Base-by-base conservation (phyloP, 2,888 invertebrate species). In the Brassicogethes aeneus region DNA sequence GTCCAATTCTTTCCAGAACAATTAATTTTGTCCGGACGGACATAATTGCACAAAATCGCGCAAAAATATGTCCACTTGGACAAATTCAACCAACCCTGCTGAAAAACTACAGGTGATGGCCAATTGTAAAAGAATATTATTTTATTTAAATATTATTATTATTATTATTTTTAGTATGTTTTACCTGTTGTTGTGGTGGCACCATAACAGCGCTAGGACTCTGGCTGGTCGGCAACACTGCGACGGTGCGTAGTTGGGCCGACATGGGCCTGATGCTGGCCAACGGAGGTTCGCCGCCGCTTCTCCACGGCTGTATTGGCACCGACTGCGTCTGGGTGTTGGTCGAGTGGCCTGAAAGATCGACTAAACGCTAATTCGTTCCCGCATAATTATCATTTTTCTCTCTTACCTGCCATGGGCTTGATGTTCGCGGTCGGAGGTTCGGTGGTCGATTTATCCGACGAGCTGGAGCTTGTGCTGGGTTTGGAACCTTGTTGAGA, bases 191-290 rank as follows among this genome's bases (percentile, higher is more conserved):
- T 52, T 79, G 80, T 0, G 77, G 75, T 33, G 76, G 75, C 34
- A 77, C 75, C 54, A 76, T 59, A 1, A 73, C 74, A 1, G 75
- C 73, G 53, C 72, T 72, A 2, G 66, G 66, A 44, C 65, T 72
- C 42, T 81, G 80, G 38, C 82, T 83, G 33, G 86, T 86, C 1
- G 89, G 89, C 35, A 87, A 72, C 40, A 90, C 86, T 16, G 68
- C 66, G 2, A 65, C 66, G 51, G 82, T 84, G 40, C 82, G 69
- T 29, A 79, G 72, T 37, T 80, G 81, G 39, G 82, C 79, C 2
- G 85, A 83, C 77, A 94, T 91, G 0, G 94, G 94, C 23, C 93
- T 76, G 56, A 95, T 94, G 54, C 93, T 92, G 14, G 94, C 95
- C 46, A 93, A 73, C 0, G 86, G 92, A 1, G 92, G 89, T 62